Percentiles rank a stretch among this genome's conserved stretches.
Evolutionary conservation across 1,140 invertebrate species (phyloP).

Genomic region (Neelides sp.): DNA sequence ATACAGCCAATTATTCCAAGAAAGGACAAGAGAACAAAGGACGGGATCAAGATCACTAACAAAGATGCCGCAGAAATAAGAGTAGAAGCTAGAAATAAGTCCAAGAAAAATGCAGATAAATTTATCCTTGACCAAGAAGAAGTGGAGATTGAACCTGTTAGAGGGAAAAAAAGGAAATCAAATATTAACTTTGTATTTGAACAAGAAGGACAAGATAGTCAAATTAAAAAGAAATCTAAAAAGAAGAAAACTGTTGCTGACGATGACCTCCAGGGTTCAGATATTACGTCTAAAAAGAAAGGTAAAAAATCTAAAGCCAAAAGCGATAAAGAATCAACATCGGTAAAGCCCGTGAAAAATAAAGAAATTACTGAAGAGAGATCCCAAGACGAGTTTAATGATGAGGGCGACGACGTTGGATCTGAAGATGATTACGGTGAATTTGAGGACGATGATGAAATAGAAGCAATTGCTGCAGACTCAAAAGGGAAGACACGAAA

Average conservation of each 20-base stretch:
- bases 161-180: background rate
- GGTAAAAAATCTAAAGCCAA: background rate
- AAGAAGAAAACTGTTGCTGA: constrained; percentile 4
- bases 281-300: background rate
- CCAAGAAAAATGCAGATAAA: background rate
- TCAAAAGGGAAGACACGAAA: background rate
- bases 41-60: constrained; percentile 1
- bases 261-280: no score
- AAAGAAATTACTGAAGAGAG: background rate
- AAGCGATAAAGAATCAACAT: background rate
- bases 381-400: background rate
- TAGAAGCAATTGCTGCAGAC: background rate
- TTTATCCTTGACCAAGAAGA: background rate
- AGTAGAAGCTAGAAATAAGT: background rate
- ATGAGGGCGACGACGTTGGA: background rate
- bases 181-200: background rate
- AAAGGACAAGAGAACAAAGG: background rate
- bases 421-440: constrained; percentile 3
- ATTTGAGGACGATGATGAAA: background rate
- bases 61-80: constrained; percentile 8
- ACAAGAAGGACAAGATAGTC: background rate
- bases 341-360: background rate
- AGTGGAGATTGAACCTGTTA: background rate
- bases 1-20: background rate
- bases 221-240: background rate